Conservation (phyloP, 2,888 invertebrate species). For the Ptychoptera contaminata region DNA sequence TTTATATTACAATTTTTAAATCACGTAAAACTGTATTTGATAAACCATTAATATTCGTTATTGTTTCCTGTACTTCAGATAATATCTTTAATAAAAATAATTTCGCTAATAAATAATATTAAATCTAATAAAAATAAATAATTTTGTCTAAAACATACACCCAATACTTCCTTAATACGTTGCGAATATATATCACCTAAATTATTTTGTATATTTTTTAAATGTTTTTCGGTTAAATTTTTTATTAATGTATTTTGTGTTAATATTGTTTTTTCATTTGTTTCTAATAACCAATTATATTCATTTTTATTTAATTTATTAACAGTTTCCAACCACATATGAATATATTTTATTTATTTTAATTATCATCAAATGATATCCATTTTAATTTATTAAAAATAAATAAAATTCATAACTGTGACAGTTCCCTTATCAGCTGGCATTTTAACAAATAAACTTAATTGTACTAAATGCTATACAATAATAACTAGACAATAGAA, state of each 20-base stretch:
- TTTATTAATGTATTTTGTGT: conserved; percentile 24
- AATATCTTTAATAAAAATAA: conserved; percentile 19
- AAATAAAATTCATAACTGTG: too few relatives aligned
- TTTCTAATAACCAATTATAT: conserved; percentile 27
- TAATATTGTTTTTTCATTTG: conserved; percentile 26
- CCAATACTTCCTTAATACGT: conserved; percentile 25
- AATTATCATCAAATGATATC: too few relatives aligned
- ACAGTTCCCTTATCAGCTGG: too few relatives aligned
- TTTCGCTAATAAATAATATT: conserved; percentile 1
- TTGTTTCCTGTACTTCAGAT: conserved; percentile 23
- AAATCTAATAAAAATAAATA: background rate
- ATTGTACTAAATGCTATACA: too few relatives aligned
- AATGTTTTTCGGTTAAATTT: conserved; percentile 21
- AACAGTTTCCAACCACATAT: conserved; percentile 26
- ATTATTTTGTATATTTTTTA: conserved; percentile 24
- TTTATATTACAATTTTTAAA: too few relatives aligned
- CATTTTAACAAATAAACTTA: too few relatives aligned
- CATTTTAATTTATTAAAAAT: too few relatives aligned
- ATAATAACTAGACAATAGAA: too few relatives aligned
- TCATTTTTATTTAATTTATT: conserved; percentile 18
- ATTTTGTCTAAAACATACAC: conserved; percentile 16
- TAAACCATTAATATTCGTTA: conserved; percentile 15
- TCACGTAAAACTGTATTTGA: conserved; percentile 19
- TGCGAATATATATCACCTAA: conserved; percentile 27
- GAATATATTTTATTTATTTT: too few relatives aligned